Percentiles rank a stretch among this genome's conserved stretches.
These are phyloP conservation scores for Drosophila siamana DNA, from an alignment of 2,888 invertebrate genomes.

Conservation along the genomic window DNA sequence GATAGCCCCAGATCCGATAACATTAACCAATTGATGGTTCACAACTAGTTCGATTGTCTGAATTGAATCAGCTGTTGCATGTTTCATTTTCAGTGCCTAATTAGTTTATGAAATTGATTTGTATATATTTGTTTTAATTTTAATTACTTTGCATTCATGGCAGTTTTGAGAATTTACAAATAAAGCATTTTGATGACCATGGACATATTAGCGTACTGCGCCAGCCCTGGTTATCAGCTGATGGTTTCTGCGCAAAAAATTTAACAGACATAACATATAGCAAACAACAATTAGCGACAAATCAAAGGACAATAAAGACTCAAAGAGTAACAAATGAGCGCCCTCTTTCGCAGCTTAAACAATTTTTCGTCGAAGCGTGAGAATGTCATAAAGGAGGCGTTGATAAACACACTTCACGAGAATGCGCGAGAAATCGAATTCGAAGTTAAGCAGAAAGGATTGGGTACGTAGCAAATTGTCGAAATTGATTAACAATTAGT, in stretches of 20 bases:
- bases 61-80: neutral
- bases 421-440: constrained; percentile 93
- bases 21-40: neutral
- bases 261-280: neutral
- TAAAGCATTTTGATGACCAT: neutral
- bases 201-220: neutral
- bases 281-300: constrained; percentile 24
- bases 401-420: constrained; percentile 88
- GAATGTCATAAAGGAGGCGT: constrained; percentile 82
- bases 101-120: no score
- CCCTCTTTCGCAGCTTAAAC: constrained; percentile 81
- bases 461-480: constrained; percentile 61
- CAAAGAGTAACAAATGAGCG: constrained; percentile 75
- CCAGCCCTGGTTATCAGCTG: constrained; percentile 53
- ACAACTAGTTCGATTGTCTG: constrained; percentile 5
- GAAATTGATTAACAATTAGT: constrained; percentile 21
- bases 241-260: neutral
- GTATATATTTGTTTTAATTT: neutral
- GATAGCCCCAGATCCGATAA: constrained; percentile 5
- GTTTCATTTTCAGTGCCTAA: no score
- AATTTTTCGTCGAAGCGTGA: constrained; percentile 83
- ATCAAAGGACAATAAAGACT: constrained; percentile 1
- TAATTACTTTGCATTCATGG: neutral
- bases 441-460: constrained; percentile 82
- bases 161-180: no score